phyloP scores from a whole-genome alignment of 2,888 invertebrate species.

The Molanna angustata region DNA sequence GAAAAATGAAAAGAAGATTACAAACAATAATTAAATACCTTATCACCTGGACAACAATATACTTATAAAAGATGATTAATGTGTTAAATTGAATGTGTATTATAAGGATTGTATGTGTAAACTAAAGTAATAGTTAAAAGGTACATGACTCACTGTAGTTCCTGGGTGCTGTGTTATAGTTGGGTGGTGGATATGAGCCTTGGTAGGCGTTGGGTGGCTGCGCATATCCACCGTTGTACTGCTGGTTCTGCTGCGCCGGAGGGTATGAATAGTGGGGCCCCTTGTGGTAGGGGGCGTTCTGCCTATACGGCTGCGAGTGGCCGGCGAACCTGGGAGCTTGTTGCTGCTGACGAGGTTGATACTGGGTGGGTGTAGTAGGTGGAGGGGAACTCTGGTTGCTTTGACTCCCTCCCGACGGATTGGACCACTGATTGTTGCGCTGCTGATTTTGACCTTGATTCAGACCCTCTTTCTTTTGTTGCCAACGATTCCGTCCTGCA shows the following conservation, averaged over 20 bases:
- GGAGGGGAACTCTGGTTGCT: conserved; percentile 46
- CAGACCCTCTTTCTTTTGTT: conserved; percentile 57
- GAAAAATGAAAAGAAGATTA: no score
- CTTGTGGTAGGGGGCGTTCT: conserved; percentile 39
- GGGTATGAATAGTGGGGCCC: conserved; percentile 57
- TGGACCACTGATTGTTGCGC: conserved; percentile 50
- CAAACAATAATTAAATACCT: no score
- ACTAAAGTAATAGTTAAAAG: not conserved
- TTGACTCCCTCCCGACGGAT: no score
- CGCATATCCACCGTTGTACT: conserved; percentile 53
- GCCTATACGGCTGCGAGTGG: conserved; percentile 41
- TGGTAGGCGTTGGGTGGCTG: conserved; percentile 46
- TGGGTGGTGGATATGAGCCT: conserved; percentile 39
- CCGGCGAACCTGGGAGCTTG: conserved; percentile 33
- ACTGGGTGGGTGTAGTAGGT: conserved; percentile 7
- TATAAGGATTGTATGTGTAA: no score
- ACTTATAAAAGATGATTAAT: no score
- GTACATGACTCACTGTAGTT: conserved; percentile 27
- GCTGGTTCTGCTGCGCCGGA: conserved; percentile 54
- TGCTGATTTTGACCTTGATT: conserved; percentile 53
- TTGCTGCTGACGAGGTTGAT: conserved; percentile 11
- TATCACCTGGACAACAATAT: no score
- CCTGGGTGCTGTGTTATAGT: conserved; percentile 23
- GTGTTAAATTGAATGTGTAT: no score
- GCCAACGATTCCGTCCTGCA: conserved; percentile 59